phyloP scores from a whole-genome alignment of 2,113 vertebrate species.

The Ibidorhyncha struthersii region DNA sequence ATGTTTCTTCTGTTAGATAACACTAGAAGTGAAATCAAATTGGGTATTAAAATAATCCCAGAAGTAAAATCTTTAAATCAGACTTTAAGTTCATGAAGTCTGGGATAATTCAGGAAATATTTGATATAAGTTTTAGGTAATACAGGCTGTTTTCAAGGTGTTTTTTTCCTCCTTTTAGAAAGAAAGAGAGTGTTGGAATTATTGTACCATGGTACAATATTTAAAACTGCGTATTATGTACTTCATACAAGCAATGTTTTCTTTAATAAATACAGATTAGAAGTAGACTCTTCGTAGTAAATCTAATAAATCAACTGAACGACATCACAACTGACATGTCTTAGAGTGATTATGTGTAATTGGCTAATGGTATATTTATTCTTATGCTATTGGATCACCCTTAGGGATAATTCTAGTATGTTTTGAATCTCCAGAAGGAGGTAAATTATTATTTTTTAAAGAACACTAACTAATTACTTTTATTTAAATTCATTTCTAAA shows the following conservation, averaged over 20 bases:
- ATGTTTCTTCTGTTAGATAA: background rate
- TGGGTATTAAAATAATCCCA: background rate
- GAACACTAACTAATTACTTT: conserved; percentile 69
- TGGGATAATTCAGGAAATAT: background rate
- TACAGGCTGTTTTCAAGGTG: background rate
- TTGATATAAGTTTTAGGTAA: background rate
- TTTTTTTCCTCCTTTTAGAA: background rate
- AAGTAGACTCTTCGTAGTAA: background rate
- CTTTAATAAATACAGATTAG: conserved; percentile 24
- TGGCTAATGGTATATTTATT: conserved; percentile 69
- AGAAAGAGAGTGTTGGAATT: background rate
- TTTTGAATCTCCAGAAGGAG: conserved; percentile 61
- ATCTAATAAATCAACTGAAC: conserved; percentile 67
- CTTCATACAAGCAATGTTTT: background rate
- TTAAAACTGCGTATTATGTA: background rate
- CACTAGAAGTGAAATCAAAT: background rate
- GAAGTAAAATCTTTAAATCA: background rate
- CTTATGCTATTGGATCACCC: conserved; percentile 57
- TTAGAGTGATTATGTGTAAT: conserved; percentile 71
- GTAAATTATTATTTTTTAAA: conserved; percentile 60
- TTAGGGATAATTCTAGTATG: conserved; percentile 61
- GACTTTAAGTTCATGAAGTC: background rate
- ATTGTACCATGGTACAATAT: background rate
- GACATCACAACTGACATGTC: conserved; percentile 11
- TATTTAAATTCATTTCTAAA: conserved; percentile 68